Evolutionary conservation across 2,113 vertebrate species (phyloP).

Genomic region (Thunnus maccoyii): DNA sequence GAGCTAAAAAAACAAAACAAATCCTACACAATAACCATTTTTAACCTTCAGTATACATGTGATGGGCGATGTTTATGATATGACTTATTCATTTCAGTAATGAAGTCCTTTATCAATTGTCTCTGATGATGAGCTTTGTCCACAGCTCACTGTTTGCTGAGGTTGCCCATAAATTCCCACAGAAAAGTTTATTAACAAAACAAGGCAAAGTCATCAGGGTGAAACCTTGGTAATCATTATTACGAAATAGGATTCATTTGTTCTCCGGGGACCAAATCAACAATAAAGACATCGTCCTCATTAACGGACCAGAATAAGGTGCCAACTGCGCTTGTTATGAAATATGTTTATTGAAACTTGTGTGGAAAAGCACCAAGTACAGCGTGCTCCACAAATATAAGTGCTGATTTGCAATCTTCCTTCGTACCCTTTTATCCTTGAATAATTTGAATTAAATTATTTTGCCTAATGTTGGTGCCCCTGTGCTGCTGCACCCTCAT

Average conservation of each 20-base stretch:
- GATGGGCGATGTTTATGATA: neutral
- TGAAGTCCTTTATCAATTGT: constrained; percentile 45
- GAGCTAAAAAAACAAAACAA: neutral
- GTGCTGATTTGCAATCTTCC: constrained; percentile 77
- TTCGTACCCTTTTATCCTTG: constrained; percentile 73
- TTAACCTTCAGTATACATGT: neutral
- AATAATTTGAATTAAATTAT: constrained; percentile 76
- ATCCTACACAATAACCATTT: neutral
- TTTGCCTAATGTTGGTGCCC: constrained; percentile 56
- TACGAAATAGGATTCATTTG: constrained; percentile 50
- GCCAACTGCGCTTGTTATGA: constrained; percentile 57
- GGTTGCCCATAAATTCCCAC: constrained; percentile 49
- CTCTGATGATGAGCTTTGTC: constrained; percentile 25
- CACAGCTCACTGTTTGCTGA: constrained; percentile 38
- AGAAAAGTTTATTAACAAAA: constrained; percentile 59
- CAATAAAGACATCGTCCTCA: constrained; percentile 66
- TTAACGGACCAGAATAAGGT: constrained; percentile 63
- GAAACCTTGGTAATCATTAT: constrained; percentile 66
- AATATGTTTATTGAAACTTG: constrained; percentile 72
- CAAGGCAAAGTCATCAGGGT: constrained; percentile 59
- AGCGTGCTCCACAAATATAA: constrained; percentile 71
- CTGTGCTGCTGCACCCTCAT: constrained; percentile 58
- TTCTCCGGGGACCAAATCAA: constrained; percentile 59
- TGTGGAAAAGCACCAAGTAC: constrained; percentile 40
- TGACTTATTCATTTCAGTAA: constrained; percentile 25